Conservation (phyloP, 2,797 vertebrate genomes). For the Rhynchonycteris naso region DNA sequence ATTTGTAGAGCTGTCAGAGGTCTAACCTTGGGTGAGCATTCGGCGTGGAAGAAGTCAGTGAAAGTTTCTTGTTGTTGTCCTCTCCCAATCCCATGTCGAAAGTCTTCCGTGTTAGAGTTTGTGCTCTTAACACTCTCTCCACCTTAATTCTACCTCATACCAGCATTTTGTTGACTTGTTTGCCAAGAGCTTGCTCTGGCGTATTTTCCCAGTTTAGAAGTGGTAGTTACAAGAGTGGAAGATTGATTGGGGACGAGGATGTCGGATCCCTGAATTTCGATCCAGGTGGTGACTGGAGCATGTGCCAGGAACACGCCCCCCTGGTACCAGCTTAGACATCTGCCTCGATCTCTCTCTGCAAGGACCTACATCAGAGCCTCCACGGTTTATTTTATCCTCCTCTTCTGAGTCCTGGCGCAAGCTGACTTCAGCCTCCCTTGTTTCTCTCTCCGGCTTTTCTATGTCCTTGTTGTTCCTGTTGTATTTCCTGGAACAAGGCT, state of each 20-base stretch:
- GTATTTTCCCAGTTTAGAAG: constrained; percentile 28
- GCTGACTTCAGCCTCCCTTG: neutral
- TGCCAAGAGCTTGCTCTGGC: neutral
- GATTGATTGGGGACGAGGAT: neutral
- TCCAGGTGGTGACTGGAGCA: neutral
- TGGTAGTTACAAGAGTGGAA: neutral
- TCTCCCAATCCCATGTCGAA: neutral
- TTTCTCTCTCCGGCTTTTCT: neutral
- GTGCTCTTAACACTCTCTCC: neutral
- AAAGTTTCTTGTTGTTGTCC: constrained; percentile 66
- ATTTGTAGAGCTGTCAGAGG: constrained; percentile 71
- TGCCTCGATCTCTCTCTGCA: neutral
- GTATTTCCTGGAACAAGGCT: neutral
- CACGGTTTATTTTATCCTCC: neutral
- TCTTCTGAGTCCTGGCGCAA: neutral
- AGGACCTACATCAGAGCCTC: neutral
- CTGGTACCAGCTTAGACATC: neutral
- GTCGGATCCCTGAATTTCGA: neutral
- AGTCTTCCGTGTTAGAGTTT: neutral
- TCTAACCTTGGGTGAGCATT: constrained; percentile 41
- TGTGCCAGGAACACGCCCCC: neutral
- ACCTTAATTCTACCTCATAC: neutral
- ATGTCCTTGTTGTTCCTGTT: neutral
- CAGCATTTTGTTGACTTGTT: neutral
- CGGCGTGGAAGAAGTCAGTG: constrained; percentile 33